phyloP scores from a whole-genome alignment of 2,113 vertebrate genomes.

The Cephalopholis sonnerati region DNA sequence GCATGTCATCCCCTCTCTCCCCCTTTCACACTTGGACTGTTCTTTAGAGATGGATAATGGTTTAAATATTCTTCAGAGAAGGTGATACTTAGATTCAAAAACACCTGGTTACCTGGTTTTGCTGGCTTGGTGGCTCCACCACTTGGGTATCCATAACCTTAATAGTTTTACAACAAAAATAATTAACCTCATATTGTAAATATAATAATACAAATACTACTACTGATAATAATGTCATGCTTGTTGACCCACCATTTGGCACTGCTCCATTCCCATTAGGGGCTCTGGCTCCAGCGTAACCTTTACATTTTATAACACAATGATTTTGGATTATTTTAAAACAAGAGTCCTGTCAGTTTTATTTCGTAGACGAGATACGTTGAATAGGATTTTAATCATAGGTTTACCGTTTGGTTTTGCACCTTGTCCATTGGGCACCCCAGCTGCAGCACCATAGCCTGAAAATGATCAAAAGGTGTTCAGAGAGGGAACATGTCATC shows the following conservation, averaged over 20 bases:
- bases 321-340: not conserved
- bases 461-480: constrained; percentile 13
- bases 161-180: constrained; percentile 12
- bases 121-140: constrained; percentile 52
- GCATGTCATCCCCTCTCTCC: no score
- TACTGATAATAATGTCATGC: not conserved
- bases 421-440: constrained; percentile 51
- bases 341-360: not conserved
- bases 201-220: not conserved
- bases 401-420: constrained; percentile 57
- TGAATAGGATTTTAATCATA: not conserved
- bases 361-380: no score
- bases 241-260: constrained; percentile 52
- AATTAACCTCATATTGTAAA: not conserved
- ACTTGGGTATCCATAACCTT: constrained; percentile 60
- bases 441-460: constrained; percentile 60
- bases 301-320: constrained; percentile 33
- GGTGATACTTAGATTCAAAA: not conserved
- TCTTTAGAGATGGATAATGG: not conserved
- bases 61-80: not conserved
- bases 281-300: constrained; percentile 47
- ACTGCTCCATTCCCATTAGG: constrained; percentile 47
- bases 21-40: no score
- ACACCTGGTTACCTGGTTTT: constrained; percentile 61
- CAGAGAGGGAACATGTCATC: not conserved